A percentile compares a stretch with the other conserved stretches of the same genome.
Conservation (phyloP, 1,140 invertebrate genomes). For the Oedothorax gibbosus region DNA sequence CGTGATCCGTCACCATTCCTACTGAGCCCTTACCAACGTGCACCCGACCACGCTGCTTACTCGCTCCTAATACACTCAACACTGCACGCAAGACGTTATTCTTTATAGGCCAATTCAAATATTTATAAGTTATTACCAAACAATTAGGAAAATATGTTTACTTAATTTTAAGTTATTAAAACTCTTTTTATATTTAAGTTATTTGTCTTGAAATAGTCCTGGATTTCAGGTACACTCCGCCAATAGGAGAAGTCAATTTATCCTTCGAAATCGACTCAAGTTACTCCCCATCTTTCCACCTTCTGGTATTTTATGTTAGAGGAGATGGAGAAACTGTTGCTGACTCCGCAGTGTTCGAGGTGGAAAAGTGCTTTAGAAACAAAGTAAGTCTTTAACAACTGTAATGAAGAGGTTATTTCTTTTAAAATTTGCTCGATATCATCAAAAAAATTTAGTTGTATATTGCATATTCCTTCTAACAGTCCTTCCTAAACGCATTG, state of each 20-base stretch:
- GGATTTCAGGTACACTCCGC: slow-evolving; percentile 19
- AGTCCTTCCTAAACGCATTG: too few relatives aligned
- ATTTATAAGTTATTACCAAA: too few relatives aligned
- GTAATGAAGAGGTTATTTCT: background rate
- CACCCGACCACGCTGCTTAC: too few relatives aligned
- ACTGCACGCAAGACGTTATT: background rate
- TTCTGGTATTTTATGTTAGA: slow-evolving; percentile 82
- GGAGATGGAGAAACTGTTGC: slow-evolving; percentile 79
- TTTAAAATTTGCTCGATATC: background rate
- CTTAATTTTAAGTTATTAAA: too few relatives aligned
- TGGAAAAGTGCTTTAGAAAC: slow-evolving; percentile 73
- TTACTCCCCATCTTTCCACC: slow-evolving; percentile 64
- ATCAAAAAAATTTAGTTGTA: too few relatives aligned
- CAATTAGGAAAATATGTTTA: too few relatives aligned
- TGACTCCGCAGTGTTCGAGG: slow-evolving; percentile 70
- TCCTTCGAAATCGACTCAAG: slow-evolving; percentile 39
- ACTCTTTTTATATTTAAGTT: too few relatives aligned
- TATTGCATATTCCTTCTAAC: too few relatives aligned
- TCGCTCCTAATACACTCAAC: too few relatives aligned
- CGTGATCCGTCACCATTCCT: too few relatives aligned
- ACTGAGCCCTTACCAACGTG: too few relatives aligned
- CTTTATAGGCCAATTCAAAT: background rate
- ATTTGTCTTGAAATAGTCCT: too few relatives aligned
- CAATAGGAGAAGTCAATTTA: slow-evolving; percentile 29
- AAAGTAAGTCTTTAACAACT: slow-evolving; percentile 67